Base-by-base conservation (phyloP, 2,888 invertebrate genomes). In the Odontocolon sp. region DNA sequence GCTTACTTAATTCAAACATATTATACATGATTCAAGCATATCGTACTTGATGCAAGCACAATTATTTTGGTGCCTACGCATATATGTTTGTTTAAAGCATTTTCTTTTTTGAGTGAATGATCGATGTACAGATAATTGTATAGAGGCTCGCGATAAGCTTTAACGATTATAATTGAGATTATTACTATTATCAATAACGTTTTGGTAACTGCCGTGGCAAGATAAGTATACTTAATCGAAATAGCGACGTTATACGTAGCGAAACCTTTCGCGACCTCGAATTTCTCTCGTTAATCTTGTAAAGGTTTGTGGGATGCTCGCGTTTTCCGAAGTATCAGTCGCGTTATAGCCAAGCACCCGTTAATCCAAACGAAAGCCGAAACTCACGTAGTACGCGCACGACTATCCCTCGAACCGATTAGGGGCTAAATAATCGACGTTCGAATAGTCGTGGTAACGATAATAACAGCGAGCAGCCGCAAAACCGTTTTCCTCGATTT, bases 321-420 rank as follows among this genome's bases (percentile, higher is more conserved):
- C 42, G 33, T 21, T 14, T 21, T 45, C 6, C n/a, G 18, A 28
- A 21, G 31, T 9, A 47, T 61, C 6, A 59, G 16, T 31, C 26
- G 59, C 40, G 1, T 40, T 40, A 38, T 40, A 6, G 23, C 38
- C 38, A 23, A 57, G 14, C n/a, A 26, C 16, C 16, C 11, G n/a
- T 26, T 40, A 28, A 59, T 59, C 42, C 59, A 11, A 57, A 57
- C 26, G 1, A 61, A 42, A 42, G 42, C 42, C 14, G n/a, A n/a
- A 33, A 33, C 26, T 14, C 54, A n/a, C 47, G 47, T n/a, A 28
- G 2, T n/a, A n/a, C n/a, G 1, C 28, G 3, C 18, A 28, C 31
- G 56, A 31, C 3, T 26, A 56, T 56, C n/a, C 4, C n/a, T 18
- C n/a, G 6, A n/a, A 16, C 9, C 59, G 42, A 61, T 61, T 45